These are phyloP conservation scores for Syngnathus acus DNA, from an alignment of 2,797 vertebrate genomes.

Conservation along the genomic window DNA sequence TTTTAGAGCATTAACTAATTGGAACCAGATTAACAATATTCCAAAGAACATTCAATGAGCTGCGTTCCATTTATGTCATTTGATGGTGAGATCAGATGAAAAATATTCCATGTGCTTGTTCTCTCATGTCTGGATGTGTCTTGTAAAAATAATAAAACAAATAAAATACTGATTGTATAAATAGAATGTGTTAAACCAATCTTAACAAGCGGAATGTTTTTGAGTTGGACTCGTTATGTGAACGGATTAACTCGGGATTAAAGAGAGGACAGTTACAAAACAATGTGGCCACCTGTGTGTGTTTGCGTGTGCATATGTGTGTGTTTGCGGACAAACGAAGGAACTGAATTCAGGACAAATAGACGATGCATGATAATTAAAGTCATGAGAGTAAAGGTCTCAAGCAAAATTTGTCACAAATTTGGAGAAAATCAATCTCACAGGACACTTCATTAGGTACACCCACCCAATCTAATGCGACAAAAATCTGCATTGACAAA, in stretches of 20 bases:
- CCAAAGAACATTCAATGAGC: not conserved
- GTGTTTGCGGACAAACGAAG: not conserved
- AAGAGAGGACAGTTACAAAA: conserved; percentile 4
- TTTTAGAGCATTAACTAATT: not conserved
- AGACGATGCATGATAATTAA: not conserved
- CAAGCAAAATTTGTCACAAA: too few relatives aligned
- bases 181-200: not conserved
- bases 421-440: too few relatives aligned
- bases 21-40: not conserved
- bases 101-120: not conserved
- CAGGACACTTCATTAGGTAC: too few relatives aligned
- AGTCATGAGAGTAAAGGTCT: too few relatives aligned
- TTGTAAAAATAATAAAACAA: not conserved
- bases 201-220: too few relatives aligned
- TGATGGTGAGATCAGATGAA: not conserved
- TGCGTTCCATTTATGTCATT: not conserved
- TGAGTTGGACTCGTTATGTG: not conserved
- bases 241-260: conserved; percentile 6
- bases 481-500: too few relatives aligned
- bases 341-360: not conserved
- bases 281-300: not conserved
- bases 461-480: too few relatives aligned
- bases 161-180: not conserved
- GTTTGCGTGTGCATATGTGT: not conserved
- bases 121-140: not conserved